phyloP scores from a whole-genome alignment of 2,113 vertebrate species.

The Philantomba maxwellii region DNA sequence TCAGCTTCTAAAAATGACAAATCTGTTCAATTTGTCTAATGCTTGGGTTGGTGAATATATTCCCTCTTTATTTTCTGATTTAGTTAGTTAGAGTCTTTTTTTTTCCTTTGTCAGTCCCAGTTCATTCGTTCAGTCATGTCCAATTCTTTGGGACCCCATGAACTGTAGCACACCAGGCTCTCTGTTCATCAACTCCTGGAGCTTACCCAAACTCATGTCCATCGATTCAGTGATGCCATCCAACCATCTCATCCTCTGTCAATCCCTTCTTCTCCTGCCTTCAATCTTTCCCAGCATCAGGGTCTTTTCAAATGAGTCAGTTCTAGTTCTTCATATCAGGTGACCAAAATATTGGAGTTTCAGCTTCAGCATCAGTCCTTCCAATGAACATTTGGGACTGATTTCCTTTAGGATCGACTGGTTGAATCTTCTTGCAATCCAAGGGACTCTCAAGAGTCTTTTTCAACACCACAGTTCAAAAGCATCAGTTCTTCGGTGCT shows the following conservation, averaged over 20 bases:
- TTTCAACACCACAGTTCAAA: not conserved
- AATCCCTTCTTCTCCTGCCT: not conserved
- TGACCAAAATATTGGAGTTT: not conserved
- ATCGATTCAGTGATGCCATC: not conserved
- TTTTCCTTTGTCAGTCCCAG: not conserved
- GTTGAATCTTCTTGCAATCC: not conserved
- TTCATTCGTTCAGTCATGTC: not conserved
- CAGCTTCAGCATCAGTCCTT: not conserved
- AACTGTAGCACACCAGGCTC: not conserved
- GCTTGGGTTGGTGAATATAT: not conserved
- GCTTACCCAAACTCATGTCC: not conserved
- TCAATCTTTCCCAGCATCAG: not conserved
- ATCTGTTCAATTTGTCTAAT: not conserved
- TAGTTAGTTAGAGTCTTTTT: not conserved
- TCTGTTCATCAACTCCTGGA: not conserved
- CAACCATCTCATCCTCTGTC: not conserved
- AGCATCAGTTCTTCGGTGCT: not conserved
- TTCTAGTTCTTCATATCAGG: rapidly evolving
- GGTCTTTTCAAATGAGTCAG: not conserved
- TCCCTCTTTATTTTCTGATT: not conserved
- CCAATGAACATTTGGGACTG: not conserved
- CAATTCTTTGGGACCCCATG: not conserved
- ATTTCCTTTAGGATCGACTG: not conserved
- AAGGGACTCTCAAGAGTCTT: not conserved
- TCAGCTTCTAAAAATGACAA: not conserved